Percentiles rank a stretch among this genome's conserved stretches.
Evolutionary conservation across 1,140 invertebrate genomes (phyloP).

Genomic region (Orchestia grillus): DNA sequence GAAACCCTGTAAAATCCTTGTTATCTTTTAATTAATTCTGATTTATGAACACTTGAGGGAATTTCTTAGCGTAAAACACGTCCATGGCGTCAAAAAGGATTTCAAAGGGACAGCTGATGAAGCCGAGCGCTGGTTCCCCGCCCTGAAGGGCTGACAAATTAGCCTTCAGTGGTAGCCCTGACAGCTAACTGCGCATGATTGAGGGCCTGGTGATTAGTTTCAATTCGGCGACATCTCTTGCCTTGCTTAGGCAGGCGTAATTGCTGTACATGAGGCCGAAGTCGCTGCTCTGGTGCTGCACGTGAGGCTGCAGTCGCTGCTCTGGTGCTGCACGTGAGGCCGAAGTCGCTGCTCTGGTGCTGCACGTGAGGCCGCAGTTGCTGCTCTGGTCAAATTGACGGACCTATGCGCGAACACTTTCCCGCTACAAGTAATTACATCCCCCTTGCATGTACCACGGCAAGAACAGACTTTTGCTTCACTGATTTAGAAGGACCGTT

Average conservation of each 20-base stretch:
- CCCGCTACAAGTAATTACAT: too few relatives aligned
- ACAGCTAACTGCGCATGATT: conserved; percentile 28
- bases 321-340: neutral
- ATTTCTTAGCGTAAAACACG: neutral
- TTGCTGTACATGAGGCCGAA: neutral
- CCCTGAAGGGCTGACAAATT: neutral
- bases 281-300: neutral
- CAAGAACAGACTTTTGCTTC: neutral
- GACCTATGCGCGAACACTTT: too few relatives aligned
- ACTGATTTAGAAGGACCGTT: neutral
- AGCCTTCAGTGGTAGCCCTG: neutral
- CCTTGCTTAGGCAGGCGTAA: neutral
- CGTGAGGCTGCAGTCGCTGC: neutral
- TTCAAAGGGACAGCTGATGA: neutral
- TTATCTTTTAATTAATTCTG: conserved; percentile 54
- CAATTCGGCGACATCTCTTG: neutral
- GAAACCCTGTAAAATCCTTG: neutral
- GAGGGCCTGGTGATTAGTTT: conserved; percentile 28
- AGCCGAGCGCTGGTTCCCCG: neutral
- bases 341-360: neutral
- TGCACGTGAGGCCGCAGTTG: neutral
- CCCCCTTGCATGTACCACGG: too few relatives aligned
- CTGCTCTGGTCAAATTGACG: neutral
- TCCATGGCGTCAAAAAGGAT: neutral
- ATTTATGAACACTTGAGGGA: conserved; percentile 37